These are phyloP conservation scores for Fukomys damarensis DNA, from an alignment of 2,113 vertebrate species.

Conservation along the genomic window DNA sequence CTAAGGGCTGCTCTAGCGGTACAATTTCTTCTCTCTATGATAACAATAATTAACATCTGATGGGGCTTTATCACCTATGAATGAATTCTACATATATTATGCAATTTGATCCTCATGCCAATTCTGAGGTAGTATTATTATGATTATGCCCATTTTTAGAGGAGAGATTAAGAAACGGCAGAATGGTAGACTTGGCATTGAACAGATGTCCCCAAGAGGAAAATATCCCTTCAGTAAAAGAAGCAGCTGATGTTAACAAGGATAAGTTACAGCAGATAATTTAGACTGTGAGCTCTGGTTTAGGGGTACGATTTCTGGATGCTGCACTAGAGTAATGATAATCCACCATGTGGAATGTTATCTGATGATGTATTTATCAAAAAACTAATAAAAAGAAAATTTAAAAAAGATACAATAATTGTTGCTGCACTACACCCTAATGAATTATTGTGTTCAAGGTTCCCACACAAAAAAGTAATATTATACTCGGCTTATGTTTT, in stretches of 20 bases:
- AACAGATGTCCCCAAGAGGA: conserved; percentile 75
- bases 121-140: conserved; percentile 57
- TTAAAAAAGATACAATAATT: conserved; percentile 93
- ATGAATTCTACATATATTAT: conserved; percentile 48
- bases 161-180: conserved; percentile 71
- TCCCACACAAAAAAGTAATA: conserved; percentile 92
- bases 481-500: conserved; percentile 94
- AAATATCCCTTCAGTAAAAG: conserved; percentile 66
- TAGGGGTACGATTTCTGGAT: conserved; percentile 76
- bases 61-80: conserved; percentile 56
- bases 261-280: conserved; percentile 61
- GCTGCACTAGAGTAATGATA: conserved; percentile 80
- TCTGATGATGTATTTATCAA: conserved; percentile 88
- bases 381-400: conserved; percentile 91
- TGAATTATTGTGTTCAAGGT: conserved; percentile 93
- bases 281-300: conserved; percentile 63
- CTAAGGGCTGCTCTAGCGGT: conserved; percentile 39
- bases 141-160: conserved; percentile 70
- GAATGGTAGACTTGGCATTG: conserved; percentile 73
- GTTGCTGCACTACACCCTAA: conserved; percentile 91
- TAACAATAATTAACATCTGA: conserved; percentile 56
- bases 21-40: conserved; percentile 42
- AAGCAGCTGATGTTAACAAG: conserved; percentile 76
- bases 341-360: conserved; percentile 84
- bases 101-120: conserved; percentile 53